These are phyloP conservation scores for honey bee (Apis mellifera) DNA, from an alignment of 1,140 invertebrate species.

Conservation along the genomic window DNA sequence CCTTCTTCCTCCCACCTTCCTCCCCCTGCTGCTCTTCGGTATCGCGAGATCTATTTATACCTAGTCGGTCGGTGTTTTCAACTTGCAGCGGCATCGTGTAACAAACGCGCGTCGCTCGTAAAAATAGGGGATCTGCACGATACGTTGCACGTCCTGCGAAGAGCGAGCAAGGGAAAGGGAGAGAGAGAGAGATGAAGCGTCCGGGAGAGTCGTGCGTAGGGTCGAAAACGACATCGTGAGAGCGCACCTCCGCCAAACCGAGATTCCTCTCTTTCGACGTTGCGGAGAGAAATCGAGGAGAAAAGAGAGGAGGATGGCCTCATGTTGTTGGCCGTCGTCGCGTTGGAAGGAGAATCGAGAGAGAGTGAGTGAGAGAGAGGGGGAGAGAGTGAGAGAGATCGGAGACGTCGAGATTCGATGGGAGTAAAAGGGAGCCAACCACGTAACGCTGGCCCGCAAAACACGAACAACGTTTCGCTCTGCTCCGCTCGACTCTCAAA, in stretches of 20 bases:
- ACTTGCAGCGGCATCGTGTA: constrained; percentile 63
- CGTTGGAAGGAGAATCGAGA: too few relatives aligned
- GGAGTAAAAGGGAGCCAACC: background rate
- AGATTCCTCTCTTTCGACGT: constrained; percentile 6
- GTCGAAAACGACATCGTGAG: constrained; percentile 33
- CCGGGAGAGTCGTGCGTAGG: constrained; percentile 31
- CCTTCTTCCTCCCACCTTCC: constrained; percentile 17
- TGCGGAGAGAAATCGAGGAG: background rate
- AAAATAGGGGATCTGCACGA: constrained; percentile 61
- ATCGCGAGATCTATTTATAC: constrained; percentile 65
- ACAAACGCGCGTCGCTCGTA: constrained; percentile 63
- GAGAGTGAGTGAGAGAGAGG: background rate
- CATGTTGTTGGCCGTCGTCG: too few relatives aligned
- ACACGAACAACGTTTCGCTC: background rate
- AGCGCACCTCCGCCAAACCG: constrained; percentile 1
- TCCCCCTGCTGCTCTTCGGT: constrained; percentile 19
- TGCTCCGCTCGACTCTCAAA: too few relatives aligned
- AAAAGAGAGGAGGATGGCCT: background rate
- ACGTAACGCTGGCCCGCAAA: background rate
- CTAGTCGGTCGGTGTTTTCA: constrained; percentile 64
- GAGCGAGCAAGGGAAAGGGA: background rate
- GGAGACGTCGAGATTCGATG: background rate
- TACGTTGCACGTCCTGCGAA: constrained; percentile 26
- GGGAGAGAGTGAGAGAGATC: background rate
- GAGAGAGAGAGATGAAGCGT: constrained; percentile 13